phyloP scores from a whole-genome alignment of 2,797 vertebrate genomes.

The Arrhamphus sclerolepis region DNA sequence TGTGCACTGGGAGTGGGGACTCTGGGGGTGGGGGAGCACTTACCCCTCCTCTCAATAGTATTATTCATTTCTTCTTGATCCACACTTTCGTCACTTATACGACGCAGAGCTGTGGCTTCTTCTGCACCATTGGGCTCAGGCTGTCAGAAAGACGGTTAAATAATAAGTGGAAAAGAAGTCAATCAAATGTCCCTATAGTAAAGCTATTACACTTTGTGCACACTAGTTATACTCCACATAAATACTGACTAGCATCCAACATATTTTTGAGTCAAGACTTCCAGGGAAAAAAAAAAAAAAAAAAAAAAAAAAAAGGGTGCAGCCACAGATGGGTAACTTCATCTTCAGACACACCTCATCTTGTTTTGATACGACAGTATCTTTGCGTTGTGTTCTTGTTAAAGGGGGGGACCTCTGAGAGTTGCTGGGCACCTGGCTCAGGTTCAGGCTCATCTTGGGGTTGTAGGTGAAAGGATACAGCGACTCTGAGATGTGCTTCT shows the following conservation, averaged over 20 bases:
- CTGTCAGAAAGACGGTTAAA: slow-evolving; percentile 28
- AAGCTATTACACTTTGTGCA: too few species aligned
- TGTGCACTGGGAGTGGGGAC: not conserved
- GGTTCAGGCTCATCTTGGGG: slow-evolving; percentile 96
- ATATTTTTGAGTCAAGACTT: not conserved
- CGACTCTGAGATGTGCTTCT: slow-evolving; percentile 87
- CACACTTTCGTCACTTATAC: slow-evolving; percentile 51
- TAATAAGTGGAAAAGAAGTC: not conserved
- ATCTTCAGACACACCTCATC: slow-evolving; percentile 67
- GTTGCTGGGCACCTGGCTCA: slow-evolving; percentile 86
- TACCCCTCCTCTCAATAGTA: slow-evolving; percentile 55
- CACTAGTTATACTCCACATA: too few species aligned
- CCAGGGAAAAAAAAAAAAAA: too few species aligned
- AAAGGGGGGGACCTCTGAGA: slow-evolving; percentile 74
- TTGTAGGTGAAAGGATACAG: slow-evolving; percentile 97
- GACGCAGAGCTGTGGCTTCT: slow-evolving; percentile 23
- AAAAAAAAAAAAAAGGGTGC: too few species aligned
- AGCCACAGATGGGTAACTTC: not conserved
- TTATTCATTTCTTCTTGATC: slow-evolving; percentile 48
- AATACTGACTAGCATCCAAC: too few species aligned
- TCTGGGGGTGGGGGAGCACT: slow-evolving; percentile 6
- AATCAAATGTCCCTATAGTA: too few species aligned
- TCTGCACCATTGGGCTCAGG: slow-evolving; percentile 31
- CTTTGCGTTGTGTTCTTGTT: slow-evolving; percentile 53
- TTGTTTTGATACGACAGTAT: slow-evolving; percentile 35